Conservation (phyloP, 2,113 vertebrate genomes). For the Megalops atlanticus region DNA sequence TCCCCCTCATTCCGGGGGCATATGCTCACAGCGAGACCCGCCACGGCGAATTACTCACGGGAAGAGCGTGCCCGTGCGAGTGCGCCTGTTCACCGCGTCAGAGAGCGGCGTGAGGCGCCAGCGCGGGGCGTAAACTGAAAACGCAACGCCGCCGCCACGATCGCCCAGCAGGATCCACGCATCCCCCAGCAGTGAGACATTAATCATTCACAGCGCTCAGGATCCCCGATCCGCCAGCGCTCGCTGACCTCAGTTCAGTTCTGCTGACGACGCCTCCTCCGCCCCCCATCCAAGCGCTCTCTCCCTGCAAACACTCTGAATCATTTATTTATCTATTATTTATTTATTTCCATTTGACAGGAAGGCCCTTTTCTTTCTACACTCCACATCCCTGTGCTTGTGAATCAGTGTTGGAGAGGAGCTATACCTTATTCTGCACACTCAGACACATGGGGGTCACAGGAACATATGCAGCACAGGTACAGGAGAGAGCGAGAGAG, state of each 20-base stretch:
- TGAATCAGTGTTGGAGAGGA: not conserved
- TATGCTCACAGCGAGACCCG: not conserved
- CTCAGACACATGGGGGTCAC: not conserved
- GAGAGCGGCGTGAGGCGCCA: not conserved
- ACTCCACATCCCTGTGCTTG: not conserved
- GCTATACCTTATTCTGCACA: not conserved
- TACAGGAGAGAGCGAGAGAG: too few relatives aligned
- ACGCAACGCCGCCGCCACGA: not conserved
- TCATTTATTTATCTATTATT: not conserved
- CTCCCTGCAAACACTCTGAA: not conserved
- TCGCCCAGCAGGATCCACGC: not conserved
- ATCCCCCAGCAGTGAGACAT: constrained; percentile 17
- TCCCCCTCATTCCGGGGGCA: not conserved
- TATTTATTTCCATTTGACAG: not conserved
- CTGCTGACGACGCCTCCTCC: constrained; percentile 24
- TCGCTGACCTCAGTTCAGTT: constrained; percentile 23
- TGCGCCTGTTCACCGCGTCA: not conserved
- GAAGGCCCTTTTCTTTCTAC: not conserved
- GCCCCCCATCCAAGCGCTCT: not conserved
- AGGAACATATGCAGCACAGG: too few relatives aligned
- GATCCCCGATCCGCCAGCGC: constrained; percentile 12
- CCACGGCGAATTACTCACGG: constrained; percentile 7
- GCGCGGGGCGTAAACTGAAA: not conserved
- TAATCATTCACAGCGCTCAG: constrained; percentile 23
- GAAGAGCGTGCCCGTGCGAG: not conserved